Evolutionary conservation across 2,888 invertebrate genomes (phyloP).

Genomic region (Volucella inanis): DNA sequence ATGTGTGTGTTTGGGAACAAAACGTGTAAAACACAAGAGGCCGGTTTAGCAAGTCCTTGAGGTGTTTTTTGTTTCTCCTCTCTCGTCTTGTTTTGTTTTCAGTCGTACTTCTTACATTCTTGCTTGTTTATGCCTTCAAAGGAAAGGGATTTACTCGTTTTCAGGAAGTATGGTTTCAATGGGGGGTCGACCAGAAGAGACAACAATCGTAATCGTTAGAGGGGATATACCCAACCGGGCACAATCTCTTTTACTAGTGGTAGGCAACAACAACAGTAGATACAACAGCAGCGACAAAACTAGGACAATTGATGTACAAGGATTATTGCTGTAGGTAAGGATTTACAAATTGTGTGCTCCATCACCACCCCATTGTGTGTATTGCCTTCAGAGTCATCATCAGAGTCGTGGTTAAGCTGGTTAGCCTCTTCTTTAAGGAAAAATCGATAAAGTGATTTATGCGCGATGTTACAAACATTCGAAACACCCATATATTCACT

Average conservation of each 20-base stretch:
- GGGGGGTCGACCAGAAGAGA: background rate
- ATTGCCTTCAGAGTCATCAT: background rate
- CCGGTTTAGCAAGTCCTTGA: slow-evolving; percentile 55
- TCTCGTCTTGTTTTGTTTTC: background rate
- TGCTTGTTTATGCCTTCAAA: slow-evolving; percentile 22
- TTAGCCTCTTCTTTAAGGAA: slow-evolving; percentile 14
- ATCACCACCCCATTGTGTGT: slow-evolving; percentile 29
- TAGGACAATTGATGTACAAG: slow-evolving; percentile 59
- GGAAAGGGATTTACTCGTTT: background rate
- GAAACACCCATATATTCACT: background rate
- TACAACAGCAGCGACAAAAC: slow-evolving; percentile 26
- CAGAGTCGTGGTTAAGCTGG: background rate
- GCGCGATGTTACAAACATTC: slow-evolving; percentile 26
- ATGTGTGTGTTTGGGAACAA: slow-evolving; percentile 30
- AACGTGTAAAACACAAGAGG: slow-evolving; percentile 53
- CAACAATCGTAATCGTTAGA: slow-evolving; percentile 44
- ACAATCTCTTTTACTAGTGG: slow-evolving; percentile 1
- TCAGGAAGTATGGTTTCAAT: background rate
- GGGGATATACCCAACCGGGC: slow-evolving; percentile 21
- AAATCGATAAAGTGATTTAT: slow-evolving; percentile 59
- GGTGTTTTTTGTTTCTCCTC: slow-evolving; percentile 28
- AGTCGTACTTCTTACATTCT: background rate
- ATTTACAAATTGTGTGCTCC: slow-evolving; percentile 47
- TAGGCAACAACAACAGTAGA: background rate
- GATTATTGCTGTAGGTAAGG: slow-evolving; percentile 62